Base-by-base conservation (phyloP, 2,113 vertebrate species). In the Gopherus evgoodei region DNA sequence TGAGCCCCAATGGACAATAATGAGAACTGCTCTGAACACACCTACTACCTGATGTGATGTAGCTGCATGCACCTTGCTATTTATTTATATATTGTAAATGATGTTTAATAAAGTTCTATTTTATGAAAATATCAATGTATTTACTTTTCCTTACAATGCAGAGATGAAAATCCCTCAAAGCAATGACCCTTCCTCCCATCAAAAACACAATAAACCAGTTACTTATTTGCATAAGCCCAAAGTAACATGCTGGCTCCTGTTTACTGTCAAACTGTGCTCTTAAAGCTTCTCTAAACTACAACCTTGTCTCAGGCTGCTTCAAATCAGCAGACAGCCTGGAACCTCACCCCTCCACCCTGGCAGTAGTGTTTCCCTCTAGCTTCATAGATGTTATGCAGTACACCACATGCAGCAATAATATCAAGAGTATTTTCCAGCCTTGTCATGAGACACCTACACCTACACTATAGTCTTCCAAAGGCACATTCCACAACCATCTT, bases 21-120 rank as follows among this genome's bases (percentile, higher is more conserved):
- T 82, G 93, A 86, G 11, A 91, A 89, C 38, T 57, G 69, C 88
- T 87, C 81, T 93, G 86, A 95, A 91, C 96, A 97, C 92, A 93
- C 75, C 16, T 38, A 22, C 65, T 72, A 14, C n/a, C 65, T 72
- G n/a, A 35, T 72, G 65, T 38, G n/a, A 17, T 22, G 11, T 59
- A 72, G 8, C n/a, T 4, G 16, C 8, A 38, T 35, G 16, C 65
- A 72, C 27, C 11, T 59, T 27, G 27, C 27, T 11, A 59, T 29
- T 29, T 59, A 25, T 57, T 57, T 57, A 59, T 59, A 29, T 11
- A 59, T 27, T 59, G 27, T 29, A 59, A 59, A 59, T 59, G 27
- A 59, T 59, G 27, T 59, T 59, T 59, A 59, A 72, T 38, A n/a
- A 72, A 72, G 6, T 72, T 38, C n/a, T 72, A 38, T 35, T 22